A percentile compares a stretch with the other conserved stretches of the same genome.
Conservation (phyloP, 2,888 invertebrate species). For the Thereva unica region DNA sequence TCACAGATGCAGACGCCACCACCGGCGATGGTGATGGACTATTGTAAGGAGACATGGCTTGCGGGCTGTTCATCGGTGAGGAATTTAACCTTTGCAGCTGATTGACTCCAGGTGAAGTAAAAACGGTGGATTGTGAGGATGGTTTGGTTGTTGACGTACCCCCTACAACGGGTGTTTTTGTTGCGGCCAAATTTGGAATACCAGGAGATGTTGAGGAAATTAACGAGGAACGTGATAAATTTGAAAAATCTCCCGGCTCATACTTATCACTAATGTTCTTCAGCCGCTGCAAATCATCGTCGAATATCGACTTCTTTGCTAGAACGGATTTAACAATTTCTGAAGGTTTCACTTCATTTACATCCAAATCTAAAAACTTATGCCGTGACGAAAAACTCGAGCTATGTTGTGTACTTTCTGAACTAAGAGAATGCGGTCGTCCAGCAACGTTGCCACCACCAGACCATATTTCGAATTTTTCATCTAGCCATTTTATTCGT, state of each 20-base stretch:
- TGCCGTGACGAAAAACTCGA: slow-evolving; percentile 61
- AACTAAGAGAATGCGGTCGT: slow-evolving; percentile 25
- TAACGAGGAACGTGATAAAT: slow-evolving; percentile 39
- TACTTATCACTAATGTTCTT: slow-evolving; percentile 86
- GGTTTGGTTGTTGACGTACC: slow-evolving; percentile 40
- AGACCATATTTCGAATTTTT: slow-evolving; percentile 90
- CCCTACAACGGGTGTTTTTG: slow-evolving; percentile 50
- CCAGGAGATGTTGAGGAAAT: slow-evolving; percentile 49
- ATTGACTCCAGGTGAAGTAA: slow-evolving; percentile 36
- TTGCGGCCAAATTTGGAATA: slow-evolving; percentile 55
- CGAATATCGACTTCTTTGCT: slow-evolving; percentile 92
- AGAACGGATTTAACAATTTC: slow-evolving; percentile 91
- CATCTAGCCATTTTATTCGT: slow-evolving; percentile 87
- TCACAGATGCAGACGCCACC: slow-evolving; percentile 27
- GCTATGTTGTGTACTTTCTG: slow-evolving; percentile 16
- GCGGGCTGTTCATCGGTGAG: slow-evolving; percentile 59
- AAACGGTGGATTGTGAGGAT: slow-evolving; percentile 39
- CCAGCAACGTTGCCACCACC: slow-evolving; percentile 59
- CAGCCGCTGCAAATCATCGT: slow-evolving; percentile 91
- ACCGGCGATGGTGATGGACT: slow-evolving; percentile 57
- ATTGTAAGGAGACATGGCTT: slow-evolving; percentile 56
- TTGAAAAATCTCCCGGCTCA: slow-evolving; percentile 62
- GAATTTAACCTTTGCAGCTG: slow-evolving; percentile 54
- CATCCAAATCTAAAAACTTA: slow-evolving; percentile 77
- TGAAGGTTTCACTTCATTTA: slow-evolving; percentile 84